A percentile compares a stretch with the other conserved stretches of the same genome.
Evolutionary conservation across 1,140 invertebrate species (phyloP).

Genomic region (Cylas formicarius): DNA sequence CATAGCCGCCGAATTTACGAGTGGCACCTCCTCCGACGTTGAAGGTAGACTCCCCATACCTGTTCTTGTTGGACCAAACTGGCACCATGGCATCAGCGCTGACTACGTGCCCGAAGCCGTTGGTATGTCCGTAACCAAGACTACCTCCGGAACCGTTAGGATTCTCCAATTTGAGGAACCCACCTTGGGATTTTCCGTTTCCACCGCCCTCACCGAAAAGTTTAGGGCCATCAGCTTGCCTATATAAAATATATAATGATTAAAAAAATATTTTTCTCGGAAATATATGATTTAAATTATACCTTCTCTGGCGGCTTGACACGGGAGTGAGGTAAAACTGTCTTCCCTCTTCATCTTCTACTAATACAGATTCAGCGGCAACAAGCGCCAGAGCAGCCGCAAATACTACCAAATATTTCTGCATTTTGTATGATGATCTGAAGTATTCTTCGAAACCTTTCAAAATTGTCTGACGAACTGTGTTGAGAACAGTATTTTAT

Average conservation of each 20-base stretch:
- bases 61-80: constrained; percentile 18
- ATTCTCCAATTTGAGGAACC: constrained; percentile 5
- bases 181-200: constrained; percentile 8
- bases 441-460: too few species aligned
- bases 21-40: constrained; percentile 14
- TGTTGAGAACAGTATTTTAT: too few species aligned
- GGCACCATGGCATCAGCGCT: constrained; percentile 13
- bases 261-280: not conserved
- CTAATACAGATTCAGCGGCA: too few species aligned
- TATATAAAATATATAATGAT: too few species aligned
- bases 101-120: constrained; percentile 11
- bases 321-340: constrained; percentile 9
- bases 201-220: constrained; percentile 10
- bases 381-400: too few species aligned
- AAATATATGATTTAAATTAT: not conserved
- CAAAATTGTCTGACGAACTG: too few species aligned
- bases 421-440: too few species aligned
- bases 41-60: constrained; percentile 12
- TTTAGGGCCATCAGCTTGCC: too few species aligned
- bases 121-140: constrained; percentile 13
- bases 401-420: too few species aligned
- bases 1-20: constrained; percentile 6
- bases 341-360: constrained; percentile 8
- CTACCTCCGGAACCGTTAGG: constrained; percentile 18
- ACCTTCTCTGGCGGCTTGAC: constrained; percentile 9